Evolutionary conservation across 2,113 vertebrate genomes (phyloP).

Genomic region (Melanocharis versteri): DNA sequence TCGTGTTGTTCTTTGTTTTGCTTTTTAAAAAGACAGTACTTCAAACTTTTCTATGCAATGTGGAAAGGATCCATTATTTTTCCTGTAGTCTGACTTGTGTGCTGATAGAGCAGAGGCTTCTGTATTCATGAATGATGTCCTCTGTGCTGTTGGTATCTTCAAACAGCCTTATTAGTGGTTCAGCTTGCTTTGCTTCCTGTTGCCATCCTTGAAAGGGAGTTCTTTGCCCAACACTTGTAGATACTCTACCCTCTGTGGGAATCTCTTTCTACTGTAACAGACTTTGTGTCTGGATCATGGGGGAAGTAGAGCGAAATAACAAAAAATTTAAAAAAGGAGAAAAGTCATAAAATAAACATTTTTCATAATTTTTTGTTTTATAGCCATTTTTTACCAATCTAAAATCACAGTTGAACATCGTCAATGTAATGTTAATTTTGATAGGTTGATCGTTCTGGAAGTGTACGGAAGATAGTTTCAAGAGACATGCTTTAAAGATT

Average conservation of each 20-base stretch:
- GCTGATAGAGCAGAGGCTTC: background rate
- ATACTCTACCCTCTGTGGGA: background rate
- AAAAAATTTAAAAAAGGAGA: accelerated
- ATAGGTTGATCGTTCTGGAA: background rate
- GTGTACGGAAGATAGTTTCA: background rate
- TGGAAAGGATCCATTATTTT: background rate
- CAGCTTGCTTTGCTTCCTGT: background rate
- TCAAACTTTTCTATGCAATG: background rate
- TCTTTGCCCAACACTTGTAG: background rate
- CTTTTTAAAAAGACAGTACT: background rate
- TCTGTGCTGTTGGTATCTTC: background rate
- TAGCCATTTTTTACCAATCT: background rate
- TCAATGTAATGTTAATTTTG: background rate
- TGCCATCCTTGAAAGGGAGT: background rate
- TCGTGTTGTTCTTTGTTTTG: background rate
- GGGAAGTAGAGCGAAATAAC: background rate
- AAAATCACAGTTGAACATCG: background rate
- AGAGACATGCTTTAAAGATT: background rate
- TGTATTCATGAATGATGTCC: background rate
- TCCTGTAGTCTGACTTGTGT: background rate
- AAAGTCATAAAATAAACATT: background rate
- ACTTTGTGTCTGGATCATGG: background rate
- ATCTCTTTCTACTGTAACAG: background rate
- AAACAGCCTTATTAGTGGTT: background rate
- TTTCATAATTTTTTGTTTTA: background rate